These are phyloP conservation scores for Microcaecilia unicolor DNA, from an alignment of 2,797 vertebrate species.

Conservation along the genomic window DNA sequence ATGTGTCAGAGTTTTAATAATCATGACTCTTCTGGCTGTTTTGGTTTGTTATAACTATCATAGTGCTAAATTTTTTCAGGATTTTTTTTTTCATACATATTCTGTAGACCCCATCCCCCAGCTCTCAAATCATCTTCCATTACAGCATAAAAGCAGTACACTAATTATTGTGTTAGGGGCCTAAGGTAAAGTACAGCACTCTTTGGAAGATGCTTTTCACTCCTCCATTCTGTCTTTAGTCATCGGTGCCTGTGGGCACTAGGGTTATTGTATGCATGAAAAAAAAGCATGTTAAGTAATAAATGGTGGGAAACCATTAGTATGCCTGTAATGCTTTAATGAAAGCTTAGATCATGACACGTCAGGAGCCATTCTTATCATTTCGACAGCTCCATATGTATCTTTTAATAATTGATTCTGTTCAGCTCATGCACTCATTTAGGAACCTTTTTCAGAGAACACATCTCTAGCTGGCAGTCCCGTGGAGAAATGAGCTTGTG, in stretches of 20 bases:
- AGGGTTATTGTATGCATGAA: conserved; percentile 90
- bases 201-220: conserved; percentile 42
- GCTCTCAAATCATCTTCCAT: too few relatives aligned
- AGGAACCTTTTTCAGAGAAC: conserved; percentile 76
- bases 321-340: conserved; percentile 91
- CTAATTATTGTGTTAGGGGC: neutral
- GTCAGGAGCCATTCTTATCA: conserved; percentile 90
- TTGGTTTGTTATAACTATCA: too few relatives aligned
- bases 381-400: conserved; percentile 97
- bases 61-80: too few relatives aligned
- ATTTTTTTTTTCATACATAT: conserved; percentile 5
- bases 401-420: conserved; percentile 98
- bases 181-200: conserved; percentile 9
- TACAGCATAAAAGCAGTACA: too few relatives aligned
- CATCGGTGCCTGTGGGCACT: conserved; percentile 63
- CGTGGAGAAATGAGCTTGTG: conserved; percentile 79
- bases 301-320: conserved; percentile 83
- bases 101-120: too few relatives aligned
- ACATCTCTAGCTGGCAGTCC: conserved; percentile 58
- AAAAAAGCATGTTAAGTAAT: conserved; percentile 86
- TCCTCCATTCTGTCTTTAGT: conserved; percentile 41
- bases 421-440: conserved; percentile 80
- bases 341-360: conserved; percentile 94
- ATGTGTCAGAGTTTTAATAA: conserved; percentile 41
- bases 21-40: conserved; percentile 33